A percentile compares a stretch with the other conserved stretches of the same genome.
Evolutionary conservation across 2,797 vertebrate species (phyloP).

Genomic region (Lates japonicus): DNA sequence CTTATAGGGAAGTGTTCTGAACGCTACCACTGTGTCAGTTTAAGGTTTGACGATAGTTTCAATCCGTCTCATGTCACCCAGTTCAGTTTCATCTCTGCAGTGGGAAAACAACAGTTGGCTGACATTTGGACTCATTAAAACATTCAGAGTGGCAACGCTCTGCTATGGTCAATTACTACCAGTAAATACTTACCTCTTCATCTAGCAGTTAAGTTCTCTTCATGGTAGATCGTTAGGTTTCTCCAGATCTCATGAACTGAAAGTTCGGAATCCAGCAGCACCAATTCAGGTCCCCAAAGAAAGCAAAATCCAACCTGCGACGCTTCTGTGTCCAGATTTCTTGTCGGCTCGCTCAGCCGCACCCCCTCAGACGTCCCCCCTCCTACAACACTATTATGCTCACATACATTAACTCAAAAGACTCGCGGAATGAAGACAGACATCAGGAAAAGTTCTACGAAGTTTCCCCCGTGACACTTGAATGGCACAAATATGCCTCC

Average conservation of each 20-base stretch:
- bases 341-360: neutral
- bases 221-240: neutral
- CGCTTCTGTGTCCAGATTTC: neutral
- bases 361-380: neutral
- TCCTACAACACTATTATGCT: neutral
- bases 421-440: neutral
- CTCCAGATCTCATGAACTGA: neutral
- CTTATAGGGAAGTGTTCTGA: neutral
- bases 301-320: neutral
- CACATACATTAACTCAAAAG: neutral
- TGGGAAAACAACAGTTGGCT: neutral
- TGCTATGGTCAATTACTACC: neutral
- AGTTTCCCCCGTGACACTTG: constrained; percentile 28
- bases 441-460: constrained; percentile 15
- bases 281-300: neutral
- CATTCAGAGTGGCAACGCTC: neutral
- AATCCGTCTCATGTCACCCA: neutral
- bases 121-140: neutral
- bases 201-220: constrained; percentile 7
- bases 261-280: neutral
- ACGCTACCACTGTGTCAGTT: neutral
- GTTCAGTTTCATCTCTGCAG: neutral
- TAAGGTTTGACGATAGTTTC: neutral
- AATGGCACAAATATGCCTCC: constrained; percentile 4
- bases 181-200: constrained; percentile 42